A percentile compares a stretch with the other conserved stretches of the same genome.
Conservation (phyloP, 2,888 invertebrate species). For the Pollenia amentaria region DNA sequence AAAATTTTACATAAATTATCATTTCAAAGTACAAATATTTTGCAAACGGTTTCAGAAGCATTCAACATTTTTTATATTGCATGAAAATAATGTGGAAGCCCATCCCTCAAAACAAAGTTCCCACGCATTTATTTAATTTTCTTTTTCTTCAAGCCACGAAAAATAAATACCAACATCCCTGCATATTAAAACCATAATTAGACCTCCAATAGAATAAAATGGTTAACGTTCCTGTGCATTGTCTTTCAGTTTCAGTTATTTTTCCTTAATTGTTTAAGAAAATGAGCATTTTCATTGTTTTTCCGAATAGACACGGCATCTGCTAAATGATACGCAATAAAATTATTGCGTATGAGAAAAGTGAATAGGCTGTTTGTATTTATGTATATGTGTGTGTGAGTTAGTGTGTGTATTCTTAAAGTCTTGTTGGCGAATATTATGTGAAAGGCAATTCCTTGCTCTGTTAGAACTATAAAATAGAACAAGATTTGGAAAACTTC, state of each 20-base stretch:
- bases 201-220: slow-evolving; percentile 54
- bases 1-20: slow-evolving; percentile 59
- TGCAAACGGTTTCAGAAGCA: slow-evolving; percentile 21
- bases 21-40: slow-evolving; percentile 15
- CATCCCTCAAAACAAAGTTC: not conserved
- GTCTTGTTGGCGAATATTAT: too few species aligned
- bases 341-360: slow-evolving; percentile 4
- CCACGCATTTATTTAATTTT: slow-evolving; percentile 29
- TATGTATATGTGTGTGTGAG: not conserved
- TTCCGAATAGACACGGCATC: slow-evolving; percentile 39
- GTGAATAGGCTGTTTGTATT: not conserved
- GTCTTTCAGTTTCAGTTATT: slow-evolving; percentile 11
- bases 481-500: not conserved
- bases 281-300: slow-evolving; percentile 45
- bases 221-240: slow-evolving; percentile 23
- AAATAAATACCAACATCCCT: slow-evolving; percentile 7
- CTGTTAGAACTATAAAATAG: not conserved
- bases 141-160: not conserved
- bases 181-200: slow-evolving; percentile 54
- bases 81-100: not conserved
- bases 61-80: slow-evolving; percentile 5
- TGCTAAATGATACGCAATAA: slow-evolving; percentile 60
- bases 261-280: slow-evolving; percentile 32
- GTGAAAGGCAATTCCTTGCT: too few species aligned
- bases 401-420: too few species aligned